phyloP scores from a whole-genome alignment of 2,888 invertebrate genomes.

The Lycocerus yunnanus region DNA sequence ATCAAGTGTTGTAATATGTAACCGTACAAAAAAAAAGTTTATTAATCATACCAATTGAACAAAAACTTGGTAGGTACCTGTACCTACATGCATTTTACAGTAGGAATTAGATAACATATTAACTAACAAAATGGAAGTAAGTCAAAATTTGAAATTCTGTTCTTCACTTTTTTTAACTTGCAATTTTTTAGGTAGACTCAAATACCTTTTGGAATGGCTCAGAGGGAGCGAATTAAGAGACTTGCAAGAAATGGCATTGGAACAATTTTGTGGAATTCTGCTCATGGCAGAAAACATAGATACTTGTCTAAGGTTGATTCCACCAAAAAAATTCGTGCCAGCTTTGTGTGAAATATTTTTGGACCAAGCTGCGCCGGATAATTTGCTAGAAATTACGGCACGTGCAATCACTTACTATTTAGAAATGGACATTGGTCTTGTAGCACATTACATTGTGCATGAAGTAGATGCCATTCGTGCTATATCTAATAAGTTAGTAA shows the following conservation, averaged over 20 bases:
- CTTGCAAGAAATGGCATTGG: constrained; percentile 98
- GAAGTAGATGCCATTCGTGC: constrained; percentile 98
- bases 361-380: constrained; percentile 97
- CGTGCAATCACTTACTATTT: constrained; percentile 98
- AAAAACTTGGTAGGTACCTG: too few species aligned
- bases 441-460: constrained; percentile 89
- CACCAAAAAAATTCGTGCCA: constrained; percentile 96
- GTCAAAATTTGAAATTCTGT: background rate
- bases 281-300: constrained; percentile 99
- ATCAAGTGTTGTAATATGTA: too few species aligned
- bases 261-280: constrained; percentile 98
- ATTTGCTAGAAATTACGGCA: constrained; percentile 98
- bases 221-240: constrained; percentile 97
- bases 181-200: constrained; percentile 71
- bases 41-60: too few species aligned
- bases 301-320: constrained; percentile 99
- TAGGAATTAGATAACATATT: too few species aligned
- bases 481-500: constrained; percentile 92
- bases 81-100: too few species aligned
- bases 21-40: too few species aligned
- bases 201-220: constrained; percentile 99
- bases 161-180: background rate
- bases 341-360: constrained; percentile 97
- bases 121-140: background rate
- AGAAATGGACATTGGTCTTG: constrained; percentile 99